A percentile compares a stretch with the other conserved stretches of the same genome.
Evolutionary conservation across 2,113 vertebrate species (phyloP).

Genomic region (Tretioscincus oriximinensis): DNA sequence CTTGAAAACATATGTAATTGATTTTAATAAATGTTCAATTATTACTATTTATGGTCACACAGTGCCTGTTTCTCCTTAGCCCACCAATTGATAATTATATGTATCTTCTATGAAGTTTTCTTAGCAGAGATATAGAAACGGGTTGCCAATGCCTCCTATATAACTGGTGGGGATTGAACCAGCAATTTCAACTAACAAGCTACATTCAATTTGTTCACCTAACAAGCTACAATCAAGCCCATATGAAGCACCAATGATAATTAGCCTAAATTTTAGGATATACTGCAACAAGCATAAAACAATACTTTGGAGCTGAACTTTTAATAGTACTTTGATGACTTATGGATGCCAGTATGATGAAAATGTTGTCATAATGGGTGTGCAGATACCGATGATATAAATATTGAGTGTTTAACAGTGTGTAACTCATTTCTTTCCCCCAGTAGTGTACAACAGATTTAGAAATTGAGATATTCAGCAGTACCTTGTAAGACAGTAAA

Average conservation of each 20-base stretch:
- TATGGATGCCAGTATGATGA: slow-evolving; percentile 21
- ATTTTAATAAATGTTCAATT: too few species aligned
- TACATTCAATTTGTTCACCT: too few species aligned
- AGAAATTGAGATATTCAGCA: slow-evolving; percentile 26
- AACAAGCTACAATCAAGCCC: background rate
- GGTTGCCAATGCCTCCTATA: too few species aligned
- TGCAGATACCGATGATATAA: fast-evolving
- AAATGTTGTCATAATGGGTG: background rate
- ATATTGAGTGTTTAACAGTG: background rate
- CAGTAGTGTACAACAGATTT: background rate
- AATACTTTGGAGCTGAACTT: background rate
- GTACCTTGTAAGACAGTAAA: slow-evolving; percentile 19
- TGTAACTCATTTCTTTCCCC: background rate
- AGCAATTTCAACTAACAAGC: too few species aligned
- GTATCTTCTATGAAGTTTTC: too few species aligned
- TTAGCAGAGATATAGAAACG: too few species aligned
- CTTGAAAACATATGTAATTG: too few species aligned
- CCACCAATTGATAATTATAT: too few species aligned
- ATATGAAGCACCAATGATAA: background rate
- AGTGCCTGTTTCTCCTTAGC: too few species aligned
- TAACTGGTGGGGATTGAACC: too few species aligned
- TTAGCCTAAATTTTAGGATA: background rate
- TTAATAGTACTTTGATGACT: slow-evolving; percentile 15
- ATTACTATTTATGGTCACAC: too few species aligned
- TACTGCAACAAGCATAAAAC: background rate